Evolutionary conservation across 2,888 invertebrate species (phyloP), one percentile per base, ranked within the genome.

Genomic region (Callosobruchus maculatus): DNA sequence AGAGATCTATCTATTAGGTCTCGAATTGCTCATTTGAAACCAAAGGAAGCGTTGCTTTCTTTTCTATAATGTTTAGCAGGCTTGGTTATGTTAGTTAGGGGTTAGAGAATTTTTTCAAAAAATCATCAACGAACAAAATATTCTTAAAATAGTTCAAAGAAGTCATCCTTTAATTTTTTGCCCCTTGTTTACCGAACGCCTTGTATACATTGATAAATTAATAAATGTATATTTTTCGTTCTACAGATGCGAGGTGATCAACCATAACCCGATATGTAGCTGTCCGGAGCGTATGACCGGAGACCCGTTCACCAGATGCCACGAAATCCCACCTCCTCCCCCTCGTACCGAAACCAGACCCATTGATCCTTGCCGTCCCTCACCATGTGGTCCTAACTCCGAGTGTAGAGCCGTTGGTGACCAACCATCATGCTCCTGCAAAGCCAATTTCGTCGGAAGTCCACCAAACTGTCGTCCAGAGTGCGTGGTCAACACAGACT

Each of bases 401-500:
- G 87, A 91, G 81, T 93, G 93, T 81, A 88, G 90, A 82, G 89
- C 88, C 73, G 83, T 89, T 49, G 87, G 88, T 68, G 89, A 88
- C 71, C 87, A 89, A 77, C 91, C 93, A n/a, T 90, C 92, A 0
- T 94, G 94, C 83, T 90, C 91, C 71, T 94, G 94, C 84, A 84
- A 91, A 79, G 88, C 90, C 73, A 90, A 90, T 74, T 94, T 90
- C 83, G 88, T 92, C 75, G 95, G 95, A 74, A 88, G 90, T n/a
- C 94, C 95, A 30, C 94, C 94, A 71, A 91, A 92, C 83, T 95
- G 95, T 82, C 89, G 91, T 81, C 94, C 95, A 2, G 93, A 93
- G 86, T 93, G 93, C 85, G 88, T 91, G 21, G 91, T 91, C 77
- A 93, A 93, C 84, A 91, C 91, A 77, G 93, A 93, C 80, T 93